Evolutionary conservation across 2,113 vertebrate species (phyloP).

Genomic region (Tinamus guttatus): DNA sequence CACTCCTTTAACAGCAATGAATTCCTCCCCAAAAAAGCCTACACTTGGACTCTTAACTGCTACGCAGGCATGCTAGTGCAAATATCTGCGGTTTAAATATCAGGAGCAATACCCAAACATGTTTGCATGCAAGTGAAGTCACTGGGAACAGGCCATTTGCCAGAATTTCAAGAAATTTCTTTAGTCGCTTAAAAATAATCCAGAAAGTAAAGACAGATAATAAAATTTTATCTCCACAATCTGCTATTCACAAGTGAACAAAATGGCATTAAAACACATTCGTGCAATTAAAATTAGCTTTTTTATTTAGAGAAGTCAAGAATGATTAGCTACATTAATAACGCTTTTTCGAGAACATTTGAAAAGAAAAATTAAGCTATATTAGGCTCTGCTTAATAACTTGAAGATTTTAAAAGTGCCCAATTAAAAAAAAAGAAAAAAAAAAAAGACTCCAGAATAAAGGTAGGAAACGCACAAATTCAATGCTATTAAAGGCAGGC

Average conservation of each 20-base stretch:
- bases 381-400: slow-evolving; percentile 50
- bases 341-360: slow-evolving; percentile 9
- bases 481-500: slow-evolving; percentile 73
- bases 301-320: background rate
- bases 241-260: background rate
- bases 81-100: background rate
- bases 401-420: slow-evolving; percentile 26
- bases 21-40: accelerated
- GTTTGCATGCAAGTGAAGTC: background rate
- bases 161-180: background rate
- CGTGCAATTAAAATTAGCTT: background rate
- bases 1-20: background rate
- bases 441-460: slow-evolving; percentile 44
- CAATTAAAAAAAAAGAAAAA: slow-evolving; percentile 45
- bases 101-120: background rate
- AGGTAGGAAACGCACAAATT: slow-evolving; percentile 60
- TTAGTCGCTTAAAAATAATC: background rate
- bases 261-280: accelerated
- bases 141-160: background rate
- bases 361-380: slow-evolving; percentile 34
- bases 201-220: background rate
- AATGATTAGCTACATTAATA: slow-evolving; percentile 21
- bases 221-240: background rate
- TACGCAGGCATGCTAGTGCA: background rate
- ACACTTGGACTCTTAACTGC: background rate